phyloP scores from a whole-genome alignment of 1,140 invertebrate species.

The Sminthurides bifidus region DNA sequence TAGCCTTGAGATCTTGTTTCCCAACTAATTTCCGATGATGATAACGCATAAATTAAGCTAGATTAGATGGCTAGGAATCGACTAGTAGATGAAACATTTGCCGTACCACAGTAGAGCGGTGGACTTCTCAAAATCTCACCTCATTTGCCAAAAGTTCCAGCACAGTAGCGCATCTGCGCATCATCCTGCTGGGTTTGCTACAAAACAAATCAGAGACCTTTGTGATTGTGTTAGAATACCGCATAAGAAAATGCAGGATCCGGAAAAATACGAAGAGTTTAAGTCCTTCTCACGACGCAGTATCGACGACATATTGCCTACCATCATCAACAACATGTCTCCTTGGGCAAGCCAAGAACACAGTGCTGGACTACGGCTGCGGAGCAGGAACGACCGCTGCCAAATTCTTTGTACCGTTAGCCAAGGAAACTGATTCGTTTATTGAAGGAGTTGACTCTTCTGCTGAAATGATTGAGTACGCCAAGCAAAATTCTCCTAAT shows the following conservation, averaged over 20 bases:
- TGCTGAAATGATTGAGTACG: constrained; percentile 2
- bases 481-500: constrained; percentile 3
- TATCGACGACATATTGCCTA: neutral
- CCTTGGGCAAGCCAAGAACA: neutral
- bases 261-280: constrained; percentile 4
- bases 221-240: neutral
- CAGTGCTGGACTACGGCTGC: constrained; percentile 13
- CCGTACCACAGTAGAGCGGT: no score
- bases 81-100: no score
- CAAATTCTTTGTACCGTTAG: constrained; percentile 7
- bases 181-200: no score
- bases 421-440: neutral
- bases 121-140: no score
- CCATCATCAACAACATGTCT: neutral
- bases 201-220: no score
- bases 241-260: constrained; percentile 5
- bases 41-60: no score
- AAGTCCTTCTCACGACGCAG: neutral
- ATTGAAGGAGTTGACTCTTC: constrained; percentile 4
- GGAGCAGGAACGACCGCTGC: constrained; percentile 1
- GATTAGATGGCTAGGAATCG: no score
- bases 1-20: no score
- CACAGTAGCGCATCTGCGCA: no score
- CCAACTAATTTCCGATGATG: no score
- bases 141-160: no score